Evolutionary conservation across 2,113 vertebrate species (phyloP), one percentile per base, ranked within the genome.

Genomic region (Hiodon tergisus): DNA sequence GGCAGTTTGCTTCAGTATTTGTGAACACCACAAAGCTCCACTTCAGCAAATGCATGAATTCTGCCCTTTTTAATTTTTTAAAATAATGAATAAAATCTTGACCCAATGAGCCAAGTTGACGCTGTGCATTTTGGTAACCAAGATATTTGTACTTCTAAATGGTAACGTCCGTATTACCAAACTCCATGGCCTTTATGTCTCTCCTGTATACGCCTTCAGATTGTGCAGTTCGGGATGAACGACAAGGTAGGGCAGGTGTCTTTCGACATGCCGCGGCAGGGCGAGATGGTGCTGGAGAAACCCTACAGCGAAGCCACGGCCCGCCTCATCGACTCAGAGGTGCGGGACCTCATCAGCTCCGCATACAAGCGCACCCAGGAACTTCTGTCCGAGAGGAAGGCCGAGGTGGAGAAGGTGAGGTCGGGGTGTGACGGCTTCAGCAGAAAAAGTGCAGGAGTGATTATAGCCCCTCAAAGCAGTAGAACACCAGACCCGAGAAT

Each of bases 171-270:
- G 31, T 31, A 31, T 31, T 31, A 31, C 31, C 31, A 31, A 31
- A 31, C 31, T 31, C 31, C 31, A 2, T 31, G 31, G 31, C 31
- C 31, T 31, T 31, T 31, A 2, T 13, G 5, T 51, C 4, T 60
- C 8, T 54, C 13, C 67, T 55, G 52, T 52, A 63, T 76, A 51
- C 52, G 0, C 70, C 7, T 75, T 17, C 90, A 99, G 97, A 96
- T 99, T 11, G 95, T 98, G 67, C 97, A 98, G 87, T 99, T 98
- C 53, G 97, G 97, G 60, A 99, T 99, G 97, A 99, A 96, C 65
- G 89, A 93, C 2, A 98, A 96, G 86, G 96, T 99, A 46, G 97
- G 97, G 0, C 96, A 98, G 87, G 95, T 99, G 62, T 99, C 97
- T 74, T 99, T 99, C 57, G 96, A 98, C 77, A 90, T 98, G 1